Conservation (phyloP, 2,888 invertebrate genomes). For the Rhingia campestris region DNA sequence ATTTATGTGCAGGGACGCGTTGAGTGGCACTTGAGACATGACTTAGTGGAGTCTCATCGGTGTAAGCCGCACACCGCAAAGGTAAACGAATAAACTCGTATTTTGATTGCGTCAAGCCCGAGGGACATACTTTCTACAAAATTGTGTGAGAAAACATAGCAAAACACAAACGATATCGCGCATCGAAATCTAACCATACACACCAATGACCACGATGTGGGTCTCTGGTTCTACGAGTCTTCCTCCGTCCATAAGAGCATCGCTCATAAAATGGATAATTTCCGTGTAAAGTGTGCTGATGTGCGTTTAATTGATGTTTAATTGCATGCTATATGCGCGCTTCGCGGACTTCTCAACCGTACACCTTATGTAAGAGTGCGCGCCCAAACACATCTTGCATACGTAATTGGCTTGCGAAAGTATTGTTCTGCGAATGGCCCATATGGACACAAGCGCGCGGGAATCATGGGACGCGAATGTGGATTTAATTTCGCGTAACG, state of each 20-base stretch:
- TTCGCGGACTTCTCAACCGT: conserved; percentile 43
- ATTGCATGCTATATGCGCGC: conserved; percentile 66
- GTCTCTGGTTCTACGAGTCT: conserved; percentile 16
- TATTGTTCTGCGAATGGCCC: conserved; percentile 62
- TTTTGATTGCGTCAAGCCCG: conserved; percentile 5
- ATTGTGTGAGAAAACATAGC: not conserved
- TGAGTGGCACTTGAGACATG: conserved; percentile 57
- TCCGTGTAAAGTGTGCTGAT: conserved; percentile 68
- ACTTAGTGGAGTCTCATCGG: conserved; percentile 6
- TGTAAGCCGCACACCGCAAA: not conserved
- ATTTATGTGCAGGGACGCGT: conserved; percentile 57
- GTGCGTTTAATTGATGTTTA: conserved; percentile 73
- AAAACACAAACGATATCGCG: not conserved
- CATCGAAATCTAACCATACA: conserved; percentile 10
- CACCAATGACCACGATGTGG: conserved; percentile 16
- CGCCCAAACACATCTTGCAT: conserved; percentile 48
- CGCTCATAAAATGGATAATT: conserved; percentile 61
- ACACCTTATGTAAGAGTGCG: conserved; percentile 57
- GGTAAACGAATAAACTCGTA: conserved; percentile 20
- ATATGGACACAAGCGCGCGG: conserved; percentile 26
- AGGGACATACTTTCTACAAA: conserved; percentile 7
- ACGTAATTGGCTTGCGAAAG: conserved; percentile 62
- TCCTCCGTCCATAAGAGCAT: conserved; percentile 43
- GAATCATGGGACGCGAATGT: conserved; percentile 35
- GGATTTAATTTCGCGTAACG: conserved; percentile 71